Evolutionary conservation across 2,113 vertebrate genomes (phyloP), one percentile per base, ranked within the genome.

Genomic region (Zingel zingel): DNA sequence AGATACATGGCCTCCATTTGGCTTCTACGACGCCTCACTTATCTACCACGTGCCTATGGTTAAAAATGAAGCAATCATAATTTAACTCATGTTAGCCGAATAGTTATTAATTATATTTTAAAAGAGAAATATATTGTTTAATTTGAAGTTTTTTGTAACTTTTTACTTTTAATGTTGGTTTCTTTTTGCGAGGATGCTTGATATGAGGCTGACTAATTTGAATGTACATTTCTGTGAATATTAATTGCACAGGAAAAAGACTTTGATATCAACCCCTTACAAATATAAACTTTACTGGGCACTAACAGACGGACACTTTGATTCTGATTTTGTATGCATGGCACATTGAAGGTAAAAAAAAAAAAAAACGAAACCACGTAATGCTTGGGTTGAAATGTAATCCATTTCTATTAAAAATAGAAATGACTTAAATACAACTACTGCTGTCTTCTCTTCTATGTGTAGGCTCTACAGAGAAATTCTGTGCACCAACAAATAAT

Each of bases 221-320:
- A 95, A 93, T 96, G 95, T 95, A 96, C 88, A 96, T 95, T 95
- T 90, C 89, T 95, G 93, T 96, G 91, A 94, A 96, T 96, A 95
- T 85, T 90, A 91, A 92, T 94, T 94, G 92, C 95, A 92, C 89
- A 94, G 89, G 64, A 86, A 81, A 94, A 86, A 87, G 77, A 90
- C 86, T 94, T 95, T 95, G 91, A 94, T 94, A 94, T 92, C 88
- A 88, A 80, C 80, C 91, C 91, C 87, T 79, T 85, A 88, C 81
- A 86, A 87, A 85, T 86, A 77, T 75, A 66, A 91, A 93, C 89
- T 87, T 89, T 93, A 94, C 69, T 70, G 81, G 89, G 94, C 92
- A 92, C 90, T 81, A 82, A 87, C 79, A 70, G 89, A 72, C 77
- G 80, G 87, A 93, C 90, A 93, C 81, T 88, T 88, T 91, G 87